A percentile compares a stretch with the other conserved stretches of the same genome.
Evolutionary conservation across 1,140 invertebrate genomes (phyloP).

Genomic region (Pseudomyrmex cubaensis): DNA sequence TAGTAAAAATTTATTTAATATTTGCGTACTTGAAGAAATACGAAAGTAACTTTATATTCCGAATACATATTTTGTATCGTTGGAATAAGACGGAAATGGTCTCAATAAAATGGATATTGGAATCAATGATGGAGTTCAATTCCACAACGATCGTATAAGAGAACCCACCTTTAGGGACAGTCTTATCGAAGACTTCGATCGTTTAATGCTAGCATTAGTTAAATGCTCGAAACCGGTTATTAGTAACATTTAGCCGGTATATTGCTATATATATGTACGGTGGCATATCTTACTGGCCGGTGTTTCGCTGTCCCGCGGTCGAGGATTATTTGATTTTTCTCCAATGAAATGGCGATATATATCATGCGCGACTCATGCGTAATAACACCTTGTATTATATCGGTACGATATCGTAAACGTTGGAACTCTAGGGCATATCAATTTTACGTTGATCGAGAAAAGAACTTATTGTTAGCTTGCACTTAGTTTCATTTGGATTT

Average conservation of each 20-base stretch:
- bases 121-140: conserved; percentile 63
- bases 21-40: neutral
- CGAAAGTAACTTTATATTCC: neutral
- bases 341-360: conserved; percentile 64
- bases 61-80: conserved; percentile 45
- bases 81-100: conserved; percentile 65
- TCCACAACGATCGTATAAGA: conserved; percentile 62
- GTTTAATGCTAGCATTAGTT: conserved; percentile 73
- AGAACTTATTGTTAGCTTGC: no score
- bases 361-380: conserved; percentile 38
- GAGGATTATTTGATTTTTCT: conserved; percentile 73
- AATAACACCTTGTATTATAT: conserved; percentile 59
- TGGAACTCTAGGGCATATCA: conserved; percentile 52
- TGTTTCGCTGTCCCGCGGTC: conserved; percentile 46
- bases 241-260: conserved; percentile 74
- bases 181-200: conserved; percentile 69
- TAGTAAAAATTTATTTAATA: neutral
- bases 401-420: conserved; percentile 53
- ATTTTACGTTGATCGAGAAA: conserved; percentile 48
- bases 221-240: conserved; percentile 75
- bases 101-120: conserved; percentile 66
- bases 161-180: conserved; percentile 46
- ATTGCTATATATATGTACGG: neutral
- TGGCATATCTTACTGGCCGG: conserved; percentile 64
- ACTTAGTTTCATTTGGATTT: no score